Percentiles rank a stretch among this genome's conserved stretches.
These are phyloP conservation scores for Sparus aurata DNA, from an alignment of 2,797 vertebrate species.

Conservation along the genomic window DNA sequence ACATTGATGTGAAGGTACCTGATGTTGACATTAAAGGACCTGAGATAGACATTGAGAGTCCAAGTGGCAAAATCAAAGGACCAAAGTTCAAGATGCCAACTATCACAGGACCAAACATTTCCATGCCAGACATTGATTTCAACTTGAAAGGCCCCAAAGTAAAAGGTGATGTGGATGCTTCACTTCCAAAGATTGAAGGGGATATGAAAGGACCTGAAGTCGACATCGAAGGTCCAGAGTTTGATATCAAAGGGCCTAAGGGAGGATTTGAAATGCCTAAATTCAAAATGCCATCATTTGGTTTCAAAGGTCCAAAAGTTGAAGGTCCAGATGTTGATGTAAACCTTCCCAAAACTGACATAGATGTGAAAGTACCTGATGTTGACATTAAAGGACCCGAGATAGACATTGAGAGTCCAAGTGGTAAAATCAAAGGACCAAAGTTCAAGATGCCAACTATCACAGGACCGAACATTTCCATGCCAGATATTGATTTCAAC, in stretches of 20 bases:
- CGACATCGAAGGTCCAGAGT: conserved; percentile 30
- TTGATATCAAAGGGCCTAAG: not conserved
- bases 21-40: conserved; percentile 24
- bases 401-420: conserved; percentile 7
- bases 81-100: not conserved
- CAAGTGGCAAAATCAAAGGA: conserved; percentile 45
- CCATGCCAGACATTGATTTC: not conserved
- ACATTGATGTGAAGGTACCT: conserved; percentile 1
- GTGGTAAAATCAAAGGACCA: conserved; percentile 24
- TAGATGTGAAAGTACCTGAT: not conserved
- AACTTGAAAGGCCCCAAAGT: conserved; percentile 16
- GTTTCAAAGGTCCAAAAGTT: not conserved
- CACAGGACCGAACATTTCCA: not conserved
- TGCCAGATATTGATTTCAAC: conserved; percentile 54
- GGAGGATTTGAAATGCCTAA: not conserved
- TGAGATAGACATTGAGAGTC: not conserved
- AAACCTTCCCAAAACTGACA: not conserved
- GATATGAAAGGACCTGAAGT: conserved; percentile 8
- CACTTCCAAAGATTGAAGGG: conserved; percentile 13
- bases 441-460: conserved; percentile 49
- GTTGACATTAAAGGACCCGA: not conserved
- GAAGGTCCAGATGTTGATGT: not conserved
- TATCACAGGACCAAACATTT: not conserved
- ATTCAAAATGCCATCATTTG: not conserved
- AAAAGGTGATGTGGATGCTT: not conserved